Conservation (phyloP, 2,113 vertebrate genomes). For the Plecturocebus donacophilus region DNA sequence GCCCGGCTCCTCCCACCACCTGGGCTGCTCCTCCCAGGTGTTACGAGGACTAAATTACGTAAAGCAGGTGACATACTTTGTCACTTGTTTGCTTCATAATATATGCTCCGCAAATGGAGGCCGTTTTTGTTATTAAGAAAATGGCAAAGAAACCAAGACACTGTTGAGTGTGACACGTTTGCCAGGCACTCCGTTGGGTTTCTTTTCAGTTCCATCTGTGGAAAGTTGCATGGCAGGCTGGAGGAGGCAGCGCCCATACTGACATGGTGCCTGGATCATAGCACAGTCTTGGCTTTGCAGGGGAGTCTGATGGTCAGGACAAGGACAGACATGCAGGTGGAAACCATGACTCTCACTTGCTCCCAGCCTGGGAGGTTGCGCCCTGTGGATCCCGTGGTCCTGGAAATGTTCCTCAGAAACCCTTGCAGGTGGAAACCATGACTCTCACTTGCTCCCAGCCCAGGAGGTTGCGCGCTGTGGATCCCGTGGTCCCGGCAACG, state of each 20-base stretch:
- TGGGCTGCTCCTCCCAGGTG: not conserved
- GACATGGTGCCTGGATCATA: not conserved
- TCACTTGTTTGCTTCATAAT: not conserved
- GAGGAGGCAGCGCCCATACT: too few species aligned
- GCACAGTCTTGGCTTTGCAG: not conserved
- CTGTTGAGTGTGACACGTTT: not conserved
- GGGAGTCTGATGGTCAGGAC: fast-evolving
- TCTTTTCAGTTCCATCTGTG: not conserved
- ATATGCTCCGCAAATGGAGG: not conserved
- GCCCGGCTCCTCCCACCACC: too few species aligned
- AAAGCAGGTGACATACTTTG: not conserved
- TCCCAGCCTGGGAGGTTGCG: fast-evolving
- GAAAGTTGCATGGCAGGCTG: not conserved
- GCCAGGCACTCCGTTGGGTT: not conserved
- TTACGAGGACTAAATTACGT: not conserved
- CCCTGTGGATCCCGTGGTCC: fast-evolving
- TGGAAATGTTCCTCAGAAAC: not conserved
- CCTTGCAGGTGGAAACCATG: fast-evolving
- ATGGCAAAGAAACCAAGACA: not conserved
- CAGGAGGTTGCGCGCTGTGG: fast-evolving
- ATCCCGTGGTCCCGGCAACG: fast-evolving
- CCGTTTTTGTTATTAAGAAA: not conserved
- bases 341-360: too few species aligned
- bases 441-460: fast-evolving
- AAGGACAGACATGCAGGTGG: fast-evolving